These are phyloP conservation scores for Hesperophylax magnus DNA, from an alignment of 1,140 invertebrate species.

Conservation along the genomic window DNA sequence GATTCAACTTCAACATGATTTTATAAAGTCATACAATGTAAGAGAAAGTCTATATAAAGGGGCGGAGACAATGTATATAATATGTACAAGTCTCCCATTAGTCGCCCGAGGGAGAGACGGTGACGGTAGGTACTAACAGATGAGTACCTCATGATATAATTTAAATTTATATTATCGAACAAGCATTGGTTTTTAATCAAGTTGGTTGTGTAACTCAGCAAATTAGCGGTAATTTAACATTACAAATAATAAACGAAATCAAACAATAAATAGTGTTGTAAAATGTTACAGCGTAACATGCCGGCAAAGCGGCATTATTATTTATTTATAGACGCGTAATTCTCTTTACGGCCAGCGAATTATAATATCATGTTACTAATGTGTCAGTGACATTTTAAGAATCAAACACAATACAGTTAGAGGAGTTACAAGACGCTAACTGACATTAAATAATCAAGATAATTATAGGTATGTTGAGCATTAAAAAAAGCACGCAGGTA, in stretches of 20 bases:
- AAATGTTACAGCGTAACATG: conserved; percentile 1
- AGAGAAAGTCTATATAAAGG: conserved; percentile 21
- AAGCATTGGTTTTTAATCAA: neutral
- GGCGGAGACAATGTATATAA: neutral
- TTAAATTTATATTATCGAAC: neutral
- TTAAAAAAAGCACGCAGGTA: neutral
- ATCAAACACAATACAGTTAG: neutral
- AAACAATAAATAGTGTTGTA: neutral
- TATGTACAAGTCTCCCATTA: neutral
- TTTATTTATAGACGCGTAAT: no score
- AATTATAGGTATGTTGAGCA: conserved; percentile 29
- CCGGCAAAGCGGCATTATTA: neutral
- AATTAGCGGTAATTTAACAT: conserved; percentile 16
- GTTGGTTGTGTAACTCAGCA: neutral
- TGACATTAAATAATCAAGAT: conserved; percentile 1
- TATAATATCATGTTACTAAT: neutral
- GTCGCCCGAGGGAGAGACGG: conserved; percentile 10
- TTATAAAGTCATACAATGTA: neutral
- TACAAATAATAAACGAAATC: conserved; percentile 25
- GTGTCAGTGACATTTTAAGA: conserved; percentile 17
- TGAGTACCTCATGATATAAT: conserved; percentile 13
- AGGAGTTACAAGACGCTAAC: no score
- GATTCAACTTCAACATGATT: neutral
- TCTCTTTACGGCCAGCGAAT: neutral
- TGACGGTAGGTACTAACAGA: conserved; percentile 16